Evolutionary conservation across 2,888 invertebrate genomes (phyloP).

Genomic region (Pristionchus exspectatus): DNA sequence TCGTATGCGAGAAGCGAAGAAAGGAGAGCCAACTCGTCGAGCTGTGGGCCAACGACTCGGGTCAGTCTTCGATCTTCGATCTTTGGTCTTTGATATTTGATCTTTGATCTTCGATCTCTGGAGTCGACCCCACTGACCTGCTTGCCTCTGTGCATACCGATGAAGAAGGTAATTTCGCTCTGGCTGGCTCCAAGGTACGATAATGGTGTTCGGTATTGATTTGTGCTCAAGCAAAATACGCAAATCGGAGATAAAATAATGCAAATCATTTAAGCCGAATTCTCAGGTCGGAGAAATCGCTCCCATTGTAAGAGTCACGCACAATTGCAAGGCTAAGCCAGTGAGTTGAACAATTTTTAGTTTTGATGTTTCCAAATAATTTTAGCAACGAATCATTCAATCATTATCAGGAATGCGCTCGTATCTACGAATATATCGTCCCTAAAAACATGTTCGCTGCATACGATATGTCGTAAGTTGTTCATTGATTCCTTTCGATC

Average conservation of each 20-base stretch:
- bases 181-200: slow-evolving; percentile 66
- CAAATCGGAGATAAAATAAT: neutral
- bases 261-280: neutral
- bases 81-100: neutral
- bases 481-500: no score
- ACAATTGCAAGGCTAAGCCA: slow-evolving; percentile 63
- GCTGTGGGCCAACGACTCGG: slow-evolving; percentile 67
- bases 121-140: slow-evolving; percentile 70
- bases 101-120: neutral
- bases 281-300: slow-evolving; percentile 65
- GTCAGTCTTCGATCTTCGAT: slow-evolving; percentile 57
- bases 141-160: slow-evolving; percentile 66
- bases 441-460: slow-evolving; percentile 50
- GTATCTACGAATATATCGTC: slow-evolving; percentile 46
- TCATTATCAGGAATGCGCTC: slow-evolving; percentile 24
- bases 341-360: slow-evolving; percentile 24
- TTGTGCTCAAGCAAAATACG: no score
- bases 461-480: slow-evolving; percentile 53
- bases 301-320: slow-evolving; percentile 66
- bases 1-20: slow-evolving; percentile 69
- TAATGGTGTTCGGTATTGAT: neutral
- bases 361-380: no score
- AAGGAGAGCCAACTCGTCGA: slow-evolving; percentile 64
- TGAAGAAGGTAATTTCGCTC: slow-evolving; percentile 66
- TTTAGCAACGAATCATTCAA: neutral